Evolutionary conservation across 1,140 invertebrate genomes (phyloP).

Genomic region (Cyclina sinensis): DNA sequence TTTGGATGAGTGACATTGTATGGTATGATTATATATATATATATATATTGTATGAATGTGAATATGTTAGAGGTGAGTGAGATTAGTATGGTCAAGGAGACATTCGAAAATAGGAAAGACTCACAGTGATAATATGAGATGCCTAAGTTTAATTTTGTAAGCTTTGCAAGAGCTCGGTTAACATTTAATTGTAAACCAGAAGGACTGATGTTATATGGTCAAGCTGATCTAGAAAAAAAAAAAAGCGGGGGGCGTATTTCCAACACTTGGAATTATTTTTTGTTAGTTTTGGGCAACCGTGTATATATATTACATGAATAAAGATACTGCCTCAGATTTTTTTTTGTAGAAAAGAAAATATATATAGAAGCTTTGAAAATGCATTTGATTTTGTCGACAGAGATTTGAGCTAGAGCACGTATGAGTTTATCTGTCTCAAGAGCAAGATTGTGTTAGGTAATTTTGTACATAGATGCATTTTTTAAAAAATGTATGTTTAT

Average conservation of each 20-base stretch:
- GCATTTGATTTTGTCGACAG: too few relatives aligned
- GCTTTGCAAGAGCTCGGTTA: background rate
- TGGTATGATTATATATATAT: background rate
- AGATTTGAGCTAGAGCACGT: too few relatives aligned
- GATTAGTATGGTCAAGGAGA: background rate
- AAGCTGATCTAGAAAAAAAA: too few relatives aligned
- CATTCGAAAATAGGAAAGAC: background rate
- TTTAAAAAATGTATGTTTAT: constrained; percentile 1
- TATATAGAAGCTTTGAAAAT: too few relatives aligned
- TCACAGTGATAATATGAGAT: background rate
- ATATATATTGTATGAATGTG: background rate
- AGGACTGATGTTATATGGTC: too few relatives aligned
- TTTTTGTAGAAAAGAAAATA: too few relatives aligned
- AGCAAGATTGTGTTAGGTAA: background rate
- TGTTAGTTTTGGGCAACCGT: too few relatives aligned
- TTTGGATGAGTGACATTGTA: background rate
- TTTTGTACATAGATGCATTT: constrained; percentile 43
- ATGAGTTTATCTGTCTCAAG: constrained; percentile 11
- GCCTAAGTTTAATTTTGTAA: background rate
- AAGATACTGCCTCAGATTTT: too few relatives aligned
- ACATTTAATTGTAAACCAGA: too few relatives aligned
- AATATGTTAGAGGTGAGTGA: background rate
- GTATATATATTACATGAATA: too few relatives aligned
- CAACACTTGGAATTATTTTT: too few relatives aligned
- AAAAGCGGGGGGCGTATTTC: too few relatives aligned